Evolutionary conservation across 2,797 vertebrate species (phyloP).

Genomic region (Gadopsis bispinosus): DNA sequence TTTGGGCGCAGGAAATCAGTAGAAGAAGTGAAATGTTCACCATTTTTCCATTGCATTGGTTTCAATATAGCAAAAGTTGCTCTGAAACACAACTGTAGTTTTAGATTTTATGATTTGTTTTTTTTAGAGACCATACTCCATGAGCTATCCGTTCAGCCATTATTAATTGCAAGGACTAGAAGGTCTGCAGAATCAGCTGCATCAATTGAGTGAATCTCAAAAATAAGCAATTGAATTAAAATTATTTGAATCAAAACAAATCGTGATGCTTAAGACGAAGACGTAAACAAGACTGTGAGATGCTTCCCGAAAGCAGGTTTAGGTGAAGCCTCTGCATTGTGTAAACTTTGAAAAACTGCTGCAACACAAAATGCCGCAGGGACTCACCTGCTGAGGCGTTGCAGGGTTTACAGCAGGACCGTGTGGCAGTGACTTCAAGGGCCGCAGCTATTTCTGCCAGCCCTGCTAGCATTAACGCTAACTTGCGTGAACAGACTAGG

Average conservation of each 20-base stretch:
- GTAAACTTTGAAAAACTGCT: background rate
- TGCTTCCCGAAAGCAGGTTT: no score
- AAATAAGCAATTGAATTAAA: no score
- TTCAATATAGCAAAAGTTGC: background rate
- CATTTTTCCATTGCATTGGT: background rate
- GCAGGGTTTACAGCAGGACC: background rate
- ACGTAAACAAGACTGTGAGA: background rate
- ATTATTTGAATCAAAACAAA: background rate
- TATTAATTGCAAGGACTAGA: slow-evolving; percentile 18
- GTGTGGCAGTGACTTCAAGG: background rate
- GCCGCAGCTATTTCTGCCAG: background rate
- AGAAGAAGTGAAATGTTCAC: background rate
- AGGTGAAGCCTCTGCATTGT: background rate
- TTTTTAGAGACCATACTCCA: slow-evolving; percentile 4
- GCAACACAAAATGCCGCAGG: background rate
- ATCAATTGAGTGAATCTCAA: background rate
- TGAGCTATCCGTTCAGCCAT: slow-evolving; percentile 15
- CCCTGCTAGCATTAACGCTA: background rate
- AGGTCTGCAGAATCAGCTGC: slow-evolving; percentile 14
- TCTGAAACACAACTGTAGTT: background rate
- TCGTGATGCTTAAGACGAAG: background rate
- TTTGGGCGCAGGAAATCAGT: background rate
- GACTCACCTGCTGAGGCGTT: background rate
- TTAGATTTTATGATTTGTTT: slow-evolving; percentile 4
- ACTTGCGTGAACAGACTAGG: background rate